Evolutionary conservation across 2,888 invertebrate species (phyloP).

Genomic region (Tryphoninae sp.): DNA sequence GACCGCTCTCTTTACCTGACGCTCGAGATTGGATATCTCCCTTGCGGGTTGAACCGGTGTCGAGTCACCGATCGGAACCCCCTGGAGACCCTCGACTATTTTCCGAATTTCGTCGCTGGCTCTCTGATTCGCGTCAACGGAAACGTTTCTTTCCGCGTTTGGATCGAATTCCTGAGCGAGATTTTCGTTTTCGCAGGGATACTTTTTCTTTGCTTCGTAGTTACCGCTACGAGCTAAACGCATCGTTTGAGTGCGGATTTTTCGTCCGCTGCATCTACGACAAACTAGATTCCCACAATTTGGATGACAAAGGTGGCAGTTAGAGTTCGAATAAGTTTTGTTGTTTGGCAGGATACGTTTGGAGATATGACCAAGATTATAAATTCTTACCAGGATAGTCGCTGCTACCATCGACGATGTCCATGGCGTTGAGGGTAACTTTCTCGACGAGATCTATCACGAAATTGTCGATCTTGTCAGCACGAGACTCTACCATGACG

Average conservation of each 20-base stretch:
- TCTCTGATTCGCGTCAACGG: conserved; percentile 41
- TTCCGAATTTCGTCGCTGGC: conserved; percentile 64
- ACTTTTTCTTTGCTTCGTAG: conserved; percentile 33
- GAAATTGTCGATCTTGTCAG: conserved; percentile 68
- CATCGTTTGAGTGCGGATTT: conserved; percentile 25
- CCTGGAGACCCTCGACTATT: conserved; percentile 67
- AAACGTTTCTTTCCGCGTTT: conserved; percentile 7
- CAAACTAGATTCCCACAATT: conserved; percentile 3
- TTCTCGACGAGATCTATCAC: conserved; percentile 70
- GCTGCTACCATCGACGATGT: conserved; percentile 56
- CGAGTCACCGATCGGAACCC: conserved; percentile 72
- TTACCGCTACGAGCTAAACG: conserved; percentile 16
- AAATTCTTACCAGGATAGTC: conserved; percentile 35
- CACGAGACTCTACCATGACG: conserved; percentile 45
- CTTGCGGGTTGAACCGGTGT: conserved; percentile 14
- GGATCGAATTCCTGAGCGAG: conserved; percentile 2
- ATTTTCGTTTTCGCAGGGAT: conserved; percentile 19
- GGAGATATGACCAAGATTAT: background rate
- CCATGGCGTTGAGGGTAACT: conserved; percentile 70
- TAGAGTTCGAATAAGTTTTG: background rate
- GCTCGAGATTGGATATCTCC: conserved; percentile 59
- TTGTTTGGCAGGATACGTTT: background rate
- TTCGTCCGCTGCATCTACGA: conserved; percentile 12
- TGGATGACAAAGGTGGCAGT: background rate
- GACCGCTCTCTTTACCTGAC: conserved; percentile 68